Evolutionary conservation across 2,888 invertebrate genomes (phyloP), one percentile per base, ranked within the genome.

Genomic region (Diarsia brunnea): DNA sequence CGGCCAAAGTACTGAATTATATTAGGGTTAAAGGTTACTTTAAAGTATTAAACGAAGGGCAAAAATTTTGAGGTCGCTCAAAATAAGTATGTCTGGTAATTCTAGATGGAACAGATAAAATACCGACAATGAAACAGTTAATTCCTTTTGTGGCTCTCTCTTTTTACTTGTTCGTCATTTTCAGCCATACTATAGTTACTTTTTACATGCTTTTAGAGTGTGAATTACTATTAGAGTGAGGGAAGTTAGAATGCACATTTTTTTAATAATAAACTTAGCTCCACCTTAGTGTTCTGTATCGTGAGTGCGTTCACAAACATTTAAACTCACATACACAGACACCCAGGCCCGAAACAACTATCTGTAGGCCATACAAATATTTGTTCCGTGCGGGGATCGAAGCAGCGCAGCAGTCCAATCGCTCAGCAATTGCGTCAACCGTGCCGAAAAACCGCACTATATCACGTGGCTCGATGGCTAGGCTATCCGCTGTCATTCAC

Each of bases 1-100:
- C 68, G n/a, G 45, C 51, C 31, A 64, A 73, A 77, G 45, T 43
- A 61, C 67, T 68, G 31, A 73, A 55, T 77, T 69, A 61, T 77
- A 69, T 64, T 65, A 60, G 60, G 38, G 63, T 47, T 45, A 64
- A 60, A 67, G 75, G 60, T 70, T 68, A 27, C 49, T 77, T 60
- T 69, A 61, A 69, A 81, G 63, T 63, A 63, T 51, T 53, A 80
- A 69, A 69, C 69, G 49, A 55, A 55, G n/a, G 21, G 53, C 31
- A 16, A 45, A 68, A 45, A 68, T 67, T n/a, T 79, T 8, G 24
- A 49, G 69, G 53, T 49, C 65, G 45, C 21, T 24, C 27, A 27
- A 74, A 60, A 63, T 21, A 24, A 8, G 38, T 12, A 16, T 38
- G 5, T 7, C n/a, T 21, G n/a, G 21, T n/a, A 31, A 43, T 47